phyloP scores from a whole-genome alignment of 2,888 invertebrate species.

The Chloromyia formosa region DNA sequence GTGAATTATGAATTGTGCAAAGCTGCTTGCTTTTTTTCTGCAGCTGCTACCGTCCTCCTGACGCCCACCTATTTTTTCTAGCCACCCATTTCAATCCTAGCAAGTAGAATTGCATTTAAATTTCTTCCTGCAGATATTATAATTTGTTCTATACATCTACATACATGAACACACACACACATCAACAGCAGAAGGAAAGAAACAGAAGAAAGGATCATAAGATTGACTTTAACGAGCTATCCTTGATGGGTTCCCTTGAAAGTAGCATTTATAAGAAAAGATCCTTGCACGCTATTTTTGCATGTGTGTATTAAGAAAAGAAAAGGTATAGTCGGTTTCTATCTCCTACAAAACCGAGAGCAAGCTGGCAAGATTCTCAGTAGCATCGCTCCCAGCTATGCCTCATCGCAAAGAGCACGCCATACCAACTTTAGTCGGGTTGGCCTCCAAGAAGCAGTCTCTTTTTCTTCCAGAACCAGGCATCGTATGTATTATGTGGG shows the following conservation, averaged over 20 bases:
- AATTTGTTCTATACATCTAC: not conserved
- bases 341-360: not conserved
- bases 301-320: not conserved
- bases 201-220: not conserved
- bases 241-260: not conserved
- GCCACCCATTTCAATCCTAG: not conserved
- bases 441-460: not conserved
- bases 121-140: not conserved
- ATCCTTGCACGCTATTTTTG: not conserved
- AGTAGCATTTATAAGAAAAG: not conserved
- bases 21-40: not conserved
- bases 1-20: conserved; percentile 10
- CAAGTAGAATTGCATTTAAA: not conserved
- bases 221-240: conserved; percentile 3
- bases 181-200: not conserved
- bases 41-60: not conserved
- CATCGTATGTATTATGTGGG: not conserved
- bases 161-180: not conserved
- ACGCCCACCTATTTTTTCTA: not conserved
- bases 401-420: not conserved
- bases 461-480: not conserved
- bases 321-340: not conserved
- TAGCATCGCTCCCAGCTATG: not conserved
- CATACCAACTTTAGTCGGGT: not conserved
- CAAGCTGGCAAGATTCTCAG: not conserved